Conservation (phyloP, 2,113 vertebrate species). For the Indicator indicator region DNA sequence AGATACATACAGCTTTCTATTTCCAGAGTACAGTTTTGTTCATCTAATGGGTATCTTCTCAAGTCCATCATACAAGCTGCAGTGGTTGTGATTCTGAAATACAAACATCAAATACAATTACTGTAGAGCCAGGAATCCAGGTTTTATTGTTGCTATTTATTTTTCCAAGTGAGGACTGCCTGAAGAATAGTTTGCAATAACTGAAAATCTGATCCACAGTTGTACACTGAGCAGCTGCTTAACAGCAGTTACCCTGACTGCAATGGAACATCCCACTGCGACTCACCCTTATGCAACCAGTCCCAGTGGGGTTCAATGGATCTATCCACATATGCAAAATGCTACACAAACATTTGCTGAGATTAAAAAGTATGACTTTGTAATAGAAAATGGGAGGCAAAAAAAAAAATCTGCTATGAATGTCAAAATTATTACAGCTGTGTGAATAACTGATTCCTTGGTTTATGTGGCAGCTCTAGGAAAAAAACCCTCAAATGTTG, state of each 20-base stretch:
- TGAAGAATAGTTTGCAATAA: background rate
- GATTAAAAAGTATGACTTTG: background rate
- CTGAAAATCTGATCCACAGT: background rate
- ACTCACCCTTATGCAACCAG: background rate
- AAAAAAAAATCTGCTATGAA: background rate
- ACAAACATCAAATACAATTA: background rate
- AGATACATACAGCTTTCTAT: conserved; percentile 96
- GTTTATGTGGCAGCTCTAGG: background rate
- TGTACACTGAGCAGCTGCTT: background rate
- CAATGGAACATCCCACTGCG: background rate
- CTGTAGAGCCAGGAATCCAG: background rate
- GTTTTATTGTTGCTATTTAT: background rate
- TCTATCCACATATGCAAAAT: background rate
- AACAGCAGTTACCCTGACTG: background rate
- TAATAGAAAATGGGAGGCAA: background rate
- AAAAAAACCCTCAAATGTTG: background rate
- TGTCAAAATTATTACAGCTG: background rate
- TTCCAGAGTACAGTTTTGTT: conserved; percentile 95
- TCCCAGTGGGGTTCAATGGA: background rate
- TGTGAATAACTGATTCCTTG: background rate
- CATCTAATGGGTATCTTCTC: conserved; percentile 93
- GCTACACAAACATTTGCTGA: background rate
- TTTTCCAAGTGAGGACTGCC: background rate
- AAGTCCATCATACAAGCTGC: conserved; percentile 99
- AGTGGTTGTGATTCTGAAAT: conserved; percentile 95